phyloP scores from a whole-genome alignment of 2,113 vertebrate genomes.

The Oncorhynchus nerka region DNA sequence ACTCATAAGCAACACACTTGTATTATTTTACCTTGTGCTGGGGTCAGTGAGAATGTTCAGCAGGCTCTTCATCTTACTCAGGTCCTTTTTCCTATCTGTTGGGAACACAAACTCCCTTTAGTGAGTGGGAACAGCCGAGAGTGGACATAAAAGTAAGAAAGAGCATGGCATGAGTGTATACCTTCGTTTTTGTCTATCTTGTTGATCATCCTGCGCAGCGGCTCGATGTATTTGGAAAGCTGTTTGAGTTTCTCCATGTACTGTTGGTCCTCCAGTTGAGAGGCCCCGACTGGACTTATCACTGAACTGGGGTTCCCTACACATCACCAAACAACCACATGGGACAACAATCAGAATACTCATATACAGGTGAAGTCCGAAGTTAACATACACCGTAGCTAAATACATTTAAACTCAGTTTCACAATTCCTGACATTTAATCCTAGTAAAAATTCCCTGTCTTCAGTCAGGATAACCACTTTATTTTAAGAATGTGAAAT shows the following conservation, averaged over 20 bases:
- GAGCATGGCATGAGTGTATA: conserved; percentile 37
- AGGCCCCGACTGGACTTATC: conserved; percentile 88
- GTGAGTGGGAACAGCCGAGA: background rate
- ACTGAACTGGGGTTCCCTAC: conserved; percentile 91
- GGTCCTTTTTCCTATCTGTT: conserved; percentile 94
- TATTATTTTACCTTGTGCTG: conserved; percentile 81
- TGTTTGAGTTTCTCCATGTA: conserved; percentile 98
- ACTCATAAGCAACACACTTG: background rate
- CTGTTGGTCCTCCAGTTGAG: conserved; percentile 94
- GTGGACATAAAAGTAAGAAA: background rate
- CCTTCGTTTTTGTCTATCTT: conserved; percentile 99
- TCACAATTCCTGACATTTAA: no score
- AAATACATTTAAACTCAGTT: no score
- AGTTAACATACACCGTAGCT: no score
- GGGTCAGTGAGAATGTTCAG: conserved; percentile 96
- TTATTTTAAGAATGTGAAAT: no score
- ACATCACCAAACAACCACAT: background rate
- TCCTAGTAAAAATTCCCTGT: no score
- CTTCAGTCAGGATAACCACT: no score
- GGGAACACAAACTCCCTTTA: background rate
- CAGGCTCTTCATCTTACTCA: conserved; percentile 99
- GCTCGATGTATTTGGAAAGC: conserved; percentile 96
- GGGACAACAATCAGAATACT: no score
- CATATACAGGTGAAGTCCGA: no score
- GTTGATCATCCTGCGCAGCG: conserved; percentile 95